A percentile compares a stretch with the other conserved stretches of the same genome.
Conservation (phyloP, 2,888 invertebrate genomes). For the Eilema caniola region DNA sequence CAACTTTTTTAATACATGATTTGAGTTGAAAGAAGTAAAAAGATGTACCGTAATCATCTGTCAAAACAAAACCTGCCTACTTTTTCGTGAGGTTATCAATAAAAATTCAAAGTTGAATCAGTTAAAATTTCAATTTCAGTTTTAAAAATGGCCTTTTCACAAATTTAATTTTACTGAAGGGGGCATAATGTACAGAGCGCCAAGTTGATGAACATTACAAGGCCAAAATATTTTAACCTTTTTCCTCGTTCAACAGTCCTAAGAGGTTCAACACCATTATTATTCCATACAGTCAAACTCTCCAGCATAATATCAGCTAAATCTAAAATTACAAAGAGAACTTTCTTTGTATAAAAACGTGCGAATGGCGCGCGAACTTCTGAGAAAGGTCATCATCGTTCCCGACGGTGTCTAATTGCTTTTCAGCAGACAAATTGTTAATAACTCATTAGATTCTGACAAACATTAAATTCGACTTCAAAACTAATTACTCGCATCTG, state of each 20-base stretch:
- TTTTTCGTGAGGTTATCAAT: no score
- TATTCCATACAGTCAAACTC: slow-evolving; percentile 9
- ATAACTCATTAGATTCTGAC: slow-evolving; percentile 15
- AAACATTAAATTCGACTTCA: slow-evolving; percentile 17
- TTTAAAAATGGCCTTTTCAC: no score
- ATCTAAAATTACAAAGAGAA: slow-evolving; percentile 22
- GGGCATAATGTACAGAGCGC: not conserved
- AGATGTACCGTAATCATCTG: no score
- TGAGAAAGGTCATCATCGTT: slow-evolving; percentile 11
- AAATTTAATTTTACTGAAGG: no score
- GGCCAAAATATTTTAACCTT: not conserved
- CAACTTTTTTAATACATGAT: no score
- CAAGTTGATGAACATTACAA: not conserved
- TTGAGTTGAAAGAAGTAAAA: no score
- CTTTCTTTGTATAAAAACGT: slow-evolving; percentile 21
- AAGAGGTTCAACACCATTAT: not conserved
- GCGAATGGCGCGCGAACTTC: slow-evolving; percentile 17
- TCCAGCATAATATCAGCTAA: slow-evolving; percentile 15
- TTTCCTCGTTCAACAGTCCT: not conserved
- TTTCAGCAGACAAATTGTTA: slow-evolving; percentile 17
- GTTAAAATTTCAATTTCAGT: no score
- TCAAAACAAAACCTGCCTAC: no score
- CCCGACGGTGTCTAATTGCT: slow-evolving; percentile 18
- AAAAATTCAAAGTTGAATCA: no score
- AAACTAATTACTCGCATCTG: slow-evolving; percentile 18